Conservation (phyloP, 1,140 invertebrate species). For the Tenebrio molitor region DNA sequence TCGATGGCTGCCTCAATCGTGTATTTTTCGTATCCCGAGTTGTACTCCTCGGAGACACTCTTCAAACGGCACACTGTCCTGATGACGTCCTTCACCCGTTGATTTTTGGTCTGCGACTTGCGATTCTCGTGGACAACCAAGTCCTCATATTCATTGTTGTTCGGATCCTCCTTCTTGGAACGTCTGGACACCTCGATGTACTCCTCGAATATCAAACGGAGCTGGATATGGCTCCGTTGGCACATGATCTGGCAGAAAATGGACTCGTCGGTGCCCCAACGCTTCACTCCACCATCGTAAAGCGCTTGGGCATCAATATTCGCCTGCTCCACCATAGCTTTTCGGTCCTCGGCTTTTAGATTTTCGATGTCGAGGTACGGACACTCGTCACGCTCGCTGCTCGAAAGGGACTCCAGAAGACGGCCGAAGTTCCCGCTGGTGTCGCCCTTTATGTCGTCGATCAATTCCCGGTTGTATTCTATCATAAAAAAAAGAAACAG, state of each 20-base stretch:
- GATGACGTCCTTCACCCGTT: too few relatives aligned
- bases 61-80: too few relatives aligned
- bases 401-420: constrained; percentile 80
- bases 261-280: constrained; percentile 89
- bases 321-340: constrained; percentile 74
- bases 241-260: constrained; percentile 87
- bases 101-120: too few relatives aligned
- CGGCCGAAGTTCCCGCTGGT: constrained; percentile 89
- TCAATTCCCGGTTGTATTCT: constrained; percentile 82
- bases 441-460: constrained; percentile 83
- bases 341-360: too few relatives aligned
- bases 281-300: constrained; percentile 82
- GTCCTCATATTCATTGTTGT: too few relatives aligned
- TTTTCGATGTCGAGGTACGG: too few relatives aligned
- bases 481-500: too few relatives aligned
- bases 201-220: constrained; percentile 74
- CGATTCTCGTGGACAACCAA: too few relatives aligned
- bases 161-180: too few relatives aligned
- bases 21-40: too few relatives aligned
- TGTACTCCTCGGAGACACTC: too few relatives aligned
- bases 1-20: too few relatives aligned
- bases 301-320: constrained; percentile 84
- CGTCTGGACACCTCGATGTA: constrained; percentile 73
- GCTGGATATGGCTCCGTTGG: constrained; percentile 80
- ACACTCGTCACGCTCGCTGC: constrained; percentile 79